Conservation (phyloP, 2,113 vertebrate species). For the Gopherus flavomarginatus region DNA sequence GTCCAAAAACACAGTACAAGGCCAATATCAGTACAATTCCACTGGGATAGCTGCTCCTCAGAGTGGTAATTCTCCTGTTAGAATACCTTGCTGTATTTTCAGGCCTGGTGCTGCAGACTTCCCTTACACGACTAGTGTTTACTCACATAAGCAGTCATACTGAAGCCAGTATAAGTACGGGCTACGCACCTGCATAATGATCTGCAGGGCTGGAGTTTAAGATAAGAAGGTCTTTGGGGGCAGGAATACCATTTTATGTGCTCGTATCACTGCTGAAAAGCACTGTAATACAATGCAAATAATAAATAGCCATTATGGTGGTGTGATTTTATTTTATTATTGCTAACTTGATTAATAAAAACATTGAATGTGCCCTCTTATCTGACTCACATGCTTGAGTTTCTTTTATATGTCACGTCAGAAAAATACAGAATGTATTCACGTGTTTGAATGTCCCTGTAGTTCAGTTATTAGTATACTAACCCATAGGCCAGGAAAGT, state of each 20-base stretch:
- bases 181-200: neutral
- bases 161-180: neutral
- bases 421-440: neutral
- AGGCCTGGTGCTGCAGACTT: neutral
- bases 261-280: neutral
- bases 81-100: neutral
- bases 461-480: neutral
- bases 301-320: slow-evolving; percentile 22
- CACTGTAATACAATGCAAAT: neutral
- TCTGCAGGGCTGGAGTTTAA: neutral
- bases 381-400: neutral
- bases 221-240: neutral
- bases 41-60: neutral
- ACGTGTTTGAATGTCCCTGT: neutral
- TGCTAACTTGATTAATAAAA: slow-evolving; percentile 49
- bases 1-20: neutral
- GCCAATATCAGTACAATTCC: neutral
- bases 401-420: neutral
- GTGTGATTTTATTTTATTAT: slow-evolving; percentile 46
- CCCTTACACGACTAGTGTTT: neutral
- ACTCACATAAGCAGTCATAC: neutral
- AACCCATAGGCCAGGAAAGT: neutral
- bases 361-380: slow-evolving; percentile 21
- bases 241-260: neutral
- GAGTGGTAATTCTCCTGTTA: neutral